Evolutionary conservation across 2,888 invertebrate genomes (phyloP), one percentile per base, ranked within the genome.

Genomic region (Apodemia duryi): DNA sequence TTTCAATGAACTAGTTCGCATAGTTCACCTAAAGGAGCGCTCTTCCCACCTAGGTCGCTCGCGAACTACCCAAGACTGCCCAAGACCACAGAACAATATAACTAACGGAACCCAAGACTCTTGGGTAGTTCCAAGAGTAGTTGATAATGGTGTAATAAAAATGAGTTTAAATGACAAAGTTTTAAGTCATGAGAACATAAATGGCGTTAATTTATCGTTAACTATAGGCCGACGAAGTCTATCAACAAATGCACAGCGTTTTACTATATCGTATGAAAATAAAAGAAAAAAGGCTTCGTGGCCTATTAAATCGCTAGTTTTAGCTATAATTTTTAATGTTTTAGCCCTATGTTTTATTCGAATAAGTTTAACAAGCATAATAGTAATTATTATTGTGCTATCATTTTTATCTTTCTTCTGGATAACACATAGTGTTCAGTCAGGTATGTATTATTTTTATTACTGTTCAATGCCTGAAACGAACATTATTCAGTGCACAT

Each of bases 371-470:
- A 84, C 81, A 35, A 77, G 82, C 46, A 76, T 85, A 62, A 70
- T 80, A 63, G 72, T 88, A 28, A 87, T 86, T 67, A 69, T 87
- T 63, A 79, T 84, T 68, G 82, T 86, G 11, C 74, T 86, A 69
- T 79, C 84, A 1, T 84, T 86, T 66, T 71, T 91, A 28, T 72
- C 84, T 4, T 84, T 86, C 69, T 87, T 91, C 73, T 91, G 90
- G 90, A 75, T 91, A 32, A 88, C 89, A 5, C 88, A 90, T 68
- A 88, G 84, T 75, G 91, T 91, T 60, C 89, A 91, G 67, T 86
- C 88, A 79, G 91, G 91, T 90, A 66, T 65, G 75, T 74, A 41
- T 6, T 66, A 38, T 21, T 63, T 46, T 54, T 6, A 51, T 35
- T 60, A 13, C 6, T 13, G 5, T 32, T 4, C 29, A 4, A 54